Evolutionary conservation across 2,797 vertebrate genomes (phyloP).

Genomic region (Gallinago stenura): DNA sequence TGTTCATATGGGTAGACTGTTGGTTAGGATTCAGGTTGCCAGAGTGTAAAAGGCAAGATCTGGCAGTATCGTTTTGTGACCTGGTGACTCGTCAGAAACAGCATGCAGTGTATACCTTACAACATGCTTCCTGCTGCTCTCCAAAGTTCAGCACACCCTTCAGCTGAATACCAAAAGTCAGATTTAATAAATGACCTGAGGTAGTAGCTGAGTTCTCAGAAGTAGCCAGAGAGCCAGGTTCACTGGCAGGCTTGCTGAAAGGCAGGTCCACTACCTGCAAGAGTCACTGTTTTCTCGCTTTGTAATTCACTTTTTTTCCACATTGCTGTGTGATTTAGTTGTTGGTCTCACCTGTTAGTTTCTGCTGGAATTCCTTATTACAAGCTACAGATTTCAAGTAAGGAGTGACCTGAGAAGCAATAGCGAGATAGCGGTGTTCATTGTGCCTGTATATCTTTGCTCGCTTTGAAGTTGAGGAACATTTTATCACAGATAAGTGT

Average conservation of each 20-base stretch:
- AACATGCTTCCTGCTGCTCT: background rate
- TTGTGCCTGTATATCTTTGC: background rate
- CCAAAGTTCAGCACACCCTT: background rate
- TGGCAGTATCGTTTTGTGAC: background rate
- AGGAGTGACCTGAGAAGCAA: background rate
- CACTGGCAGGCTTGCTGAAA: background rate
- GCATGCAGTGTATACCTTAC: accelerated
- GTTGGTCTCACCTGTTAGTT: background rate
- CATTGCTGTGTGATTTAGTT: background rate
- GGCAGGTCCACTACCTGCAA: background rate
- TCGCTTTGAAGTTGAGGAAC: background rate
- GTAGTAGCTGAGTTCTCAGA: background rate
- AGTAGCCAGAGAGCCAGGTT: background rate
- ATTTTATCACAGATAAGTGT: background rate
- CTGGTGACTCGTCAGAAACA: background rate
- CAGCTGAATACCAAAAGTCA: background rate
- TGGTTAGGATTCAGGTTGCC: background rate
- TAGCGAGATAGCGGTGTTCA: background rate
- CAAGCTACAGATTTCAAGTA: background rate
- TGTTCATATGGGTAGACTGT: background rate
- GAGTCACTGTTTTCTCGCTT: background rate
- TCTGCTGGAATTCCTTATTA: background rate
- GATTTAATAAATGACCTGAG: background rate
- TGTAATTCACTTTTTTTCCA: background rate
- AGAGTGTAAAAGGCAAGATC: background rate